These are phyloP conservation scores for Solen grandis DNA, from an alignment of 1,140 invertebrate genomes.

Conservation along the genomic window DNA sequence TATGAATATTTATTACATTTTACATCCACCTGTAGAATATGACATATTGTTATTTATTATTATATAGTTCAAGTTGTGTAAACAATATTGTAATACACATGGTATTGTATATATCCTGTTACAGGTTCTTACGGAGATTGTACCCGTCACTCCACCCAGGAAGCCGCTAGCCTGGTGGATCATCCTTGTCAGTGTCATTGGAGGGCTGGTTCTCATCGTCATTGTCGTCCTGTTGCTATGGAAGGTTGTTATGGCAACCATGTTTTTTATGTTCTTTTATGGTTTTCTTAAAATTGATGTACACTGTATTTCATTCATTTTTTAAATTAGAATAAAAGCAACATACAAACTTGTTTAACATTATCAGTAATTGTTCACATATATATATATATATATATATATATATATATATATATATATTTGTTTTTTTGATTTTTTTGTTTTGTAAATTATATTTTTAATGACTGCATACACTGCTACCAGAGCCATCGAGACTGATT, in stretches of 20 bases:
- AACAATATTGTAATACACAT: too few species aligned
- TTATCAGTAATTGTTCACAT: neutral
- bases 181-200: neutral
- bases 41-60: too few species aligned
- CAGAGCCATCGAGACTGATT: too few species aligned
- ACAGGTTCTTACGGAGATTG: neutral
- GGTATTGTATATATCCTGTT: neutral
- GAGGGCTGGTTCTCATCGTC: neutral
- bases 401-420: neutral
- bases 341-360: neutral
- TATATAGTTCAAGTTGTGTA: too few species aligned
- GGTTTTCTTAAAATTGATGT: neutral
- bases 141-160: neutral
- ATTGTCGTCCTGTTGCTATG: neutral
- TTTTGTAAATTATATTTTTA: too few species aligned
- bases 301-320: neutral
- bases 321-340: neutral
- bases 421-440: neutral
- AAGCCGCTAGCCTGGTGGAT: neutral
- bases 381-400: neutral
- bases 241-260: neutral
- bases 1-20: too few species aligned
- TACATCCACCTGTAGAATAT: too few species aligned
- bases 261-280: neutral
- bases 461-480: too few species aligned